Base-by-base conservation (phyloP, 2,888 invertebrate genomes). In the Acrocyrtus sp. region DNA sequence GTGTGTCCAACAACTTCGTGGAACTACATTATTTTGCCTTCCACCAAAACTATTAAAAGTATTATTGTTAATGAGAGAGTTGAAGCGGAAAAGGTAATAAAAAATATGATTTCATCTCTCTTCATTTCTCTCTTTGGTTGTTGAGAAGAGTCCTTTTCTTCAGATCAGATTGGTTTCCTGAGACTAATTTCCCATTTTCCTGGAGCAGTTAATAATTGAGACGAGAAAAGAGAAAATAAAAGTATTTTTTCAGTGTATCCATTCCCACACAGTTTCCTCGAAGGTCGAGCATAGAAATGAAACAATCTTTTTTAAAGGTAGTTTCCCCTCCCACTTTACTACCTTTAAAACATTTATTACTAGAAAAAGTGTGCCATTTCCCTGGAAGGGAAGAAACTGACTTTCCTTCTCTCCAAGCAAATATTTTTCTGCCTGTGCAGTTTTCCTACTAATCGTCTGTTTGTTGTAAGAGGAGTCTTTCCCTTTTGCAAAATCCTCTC, bases 181-280 rank as follows among this genome's bases (percentile, higher is more conserved):
- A 74, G 74, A 60, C 74, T 74, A 74, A 74, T 74, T 74, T 74
- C 54, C 74, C 74, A 57, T 74, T 60, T 67, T 67, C 48, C 43
- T 39, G 19, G 27, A 34, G 34, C 34, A n/a, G n/a, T n/a, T n/a
- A n/a, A n/a, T n/a, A n/a, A n/a, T n/a, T n/a, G n/a, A n/a, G n/a
- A n/a, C n/a, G n/a, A n/a, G n/a, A n/a, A n/a, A n/a, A n/a, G n/a
- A n/a, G n/a, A n/a, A n/a, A n/a, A n/a, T n/a, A n/a, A n/a, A n/a
- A n/a, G n/a, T n/a, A n/a, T n/a, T n/a, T n/a, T n/a, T n/a, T n/a
- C n/a, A n/a, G n/a, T n/a, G n/a, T n/a, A n/a, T n/a, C n/a, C n/a
- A n/a, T n/a, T n/a, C n/a, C n/a, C n/a, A n/a, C n/a, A n/a, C n/a
- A n/a, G 34, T 34, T 34, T 34, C 34, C 6, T 34, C 12, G 34